Evolutionary conservation across 2,888 invertebrate species (phyloP).

Genomic region (Acronicta psi): DNA sequence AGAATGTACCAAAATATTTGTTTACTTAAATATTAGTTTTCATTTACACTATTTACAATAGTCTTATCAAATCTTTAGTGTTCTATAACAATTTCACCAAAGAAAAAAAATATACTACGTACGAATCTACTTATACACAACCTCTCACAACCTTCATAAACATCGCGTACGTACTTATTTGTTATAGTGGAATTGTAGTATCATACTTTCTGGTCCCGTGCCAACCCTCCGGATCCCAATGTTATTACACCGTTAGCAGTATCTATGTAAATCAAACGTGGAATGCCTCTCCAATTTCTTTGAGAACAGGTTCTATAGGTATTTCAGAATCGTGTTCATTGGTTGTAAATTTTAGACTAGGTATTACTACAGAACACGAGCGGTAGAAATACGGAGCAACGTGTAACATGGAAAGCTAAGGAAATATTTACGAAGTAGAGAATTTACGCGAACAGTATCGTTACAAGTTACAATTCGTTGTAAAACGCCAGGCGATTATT

Average conservation of each 20-base stretch:
- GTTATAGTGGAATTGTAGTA: constrained; percentile 17
- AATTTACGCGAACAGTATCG: constrained; percentile 1
- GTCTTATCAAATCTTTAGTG: too few species aligned
- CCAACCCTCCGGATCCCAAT: constrained; percentile 37
- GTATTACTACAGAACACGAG: constrained; percentile 16
- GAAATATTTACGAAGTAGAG: constrained; percentile 14
- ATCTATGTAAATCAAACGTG: constrained; percentile 51
- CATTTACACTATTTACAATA: too few species aligned
- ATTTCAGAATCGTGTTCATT: constrained; percentile 20
- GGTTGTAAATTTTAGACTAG: constrained; percentile 24
- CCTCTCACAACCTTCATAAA: constrained; percentile 1
- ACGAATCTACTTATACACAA: background rate
- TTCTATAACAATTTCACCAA: too few species aligned
- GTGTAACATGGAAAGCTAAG: background rate
- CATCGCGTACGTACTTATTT: constrained; percentile 4
- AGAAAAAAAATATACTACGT: too few species aligned
- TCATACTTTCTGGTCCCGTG: constrained; percentile 28
- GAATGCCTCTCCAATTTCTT: constrained; percentile 38
- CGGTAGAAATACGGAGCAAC: background rate
- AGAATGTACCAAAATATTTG: too few species aligned
- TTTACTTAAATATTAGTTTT: too few species aligned
- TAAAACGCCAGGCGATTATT: too few species aligned
- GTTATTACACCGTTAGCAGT: constrained; percentile 31
- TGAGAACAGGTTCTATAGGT: constrained; percentile 20
- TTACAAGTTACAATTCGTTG: background rate